Base-by-base conservation (phyloP, 1,140 invertebrate genomes). In the Drosophila eugracilis region DNA sequence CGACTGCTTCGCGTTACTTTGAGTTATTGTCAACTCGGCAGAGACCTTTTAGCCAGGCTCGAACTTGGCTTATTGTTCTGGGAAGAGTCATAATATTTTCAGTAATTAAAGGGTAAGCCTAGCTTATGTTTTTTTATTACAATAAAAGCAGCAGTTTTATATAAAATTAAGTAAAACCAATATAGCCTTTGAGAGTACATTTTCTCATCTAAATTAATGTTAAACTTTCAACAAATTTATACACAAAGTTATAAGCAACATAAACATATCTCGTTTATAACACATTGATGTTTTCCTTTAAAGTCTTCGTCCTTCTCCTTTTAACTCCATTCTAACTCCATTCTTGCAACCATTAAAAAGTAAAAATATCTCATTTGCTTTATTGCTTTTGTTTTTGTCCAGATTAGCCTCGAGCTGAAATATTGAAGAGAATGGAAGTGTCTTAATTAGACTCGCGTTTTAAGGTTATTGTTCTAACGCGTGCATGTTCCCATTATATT, bases 401-500 rank as follows among this genome's bases (percentile, higher is more conserved):
- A 10, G 19, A 62, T 36, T 22, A 22, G 36, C 60, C 62, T 2
- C 24, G 7, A 28, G 65, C 15, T 22, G 10, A 19, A 22, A 19
- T 14, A 21, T 15, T 14, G 4, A 7, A 55, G 22, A n/a, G 34
- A 47, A 57, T 77, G 59, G 39, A 50, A 30, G 1, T 71, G 17
- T 22, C 59, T 52, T 84, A 84, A 84, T 84, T 84, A 84, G 80
- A 84, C 47, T 30, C 45, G 59, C 55, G 53, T 59, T 84, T 75
- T 53, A 53, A 53, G 71, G 57, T 85, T 85, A 75, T 85, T 84
- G 71, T 75, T 62, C 47, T 21, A 65, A 63, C 71, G 70, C 79
- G 79, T 71, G 71, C 58, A 59, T 78, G 69, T 78, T 54, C 55
- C 42, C 52, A 65, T 78, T 74, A 69, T 74, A 26, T 60, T 37